Evolutionary conservation across 2,797 vertebrate species (phyloP).

Genomic region (Lemur catta): DNA sequence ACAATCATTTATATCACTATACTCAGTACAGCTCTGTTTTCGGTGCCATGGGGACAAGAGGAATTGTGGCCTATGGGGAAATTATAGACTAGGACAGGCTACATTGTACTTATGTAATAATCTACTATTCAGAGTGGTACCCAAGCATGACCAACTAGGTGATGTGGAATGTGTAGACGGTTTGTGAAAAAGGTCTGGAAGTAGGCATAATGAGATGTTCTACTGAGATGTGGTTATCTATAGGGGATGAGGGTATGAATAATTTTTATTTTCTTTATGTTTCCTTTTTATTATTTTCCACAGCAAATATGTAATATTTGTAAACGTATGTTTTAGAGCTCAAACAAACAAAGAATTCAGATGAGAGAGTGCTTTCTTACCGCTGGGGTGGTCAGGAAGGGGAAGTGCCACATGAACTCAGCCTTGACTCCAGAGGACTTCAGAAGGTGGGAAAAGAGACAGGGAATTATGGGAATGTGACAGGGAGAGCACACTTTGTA

Average conservation of each 20-base stretch:
- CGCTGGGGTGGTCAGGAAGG: not conserved
- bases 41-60: not conserved
- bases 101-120: not conserved
- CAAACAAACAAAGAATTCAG: not conserved
- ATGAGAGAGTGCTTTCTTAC: not conserved
- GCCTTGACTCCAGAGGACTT: not conserved
- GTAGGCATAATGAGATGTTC: not conserved
- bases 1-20: not conserved
- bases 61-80: not conserved
- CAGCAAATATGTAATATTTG: not conserved
- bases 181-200: not conserved
- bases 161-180: not conserved
- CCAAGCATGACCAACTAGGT: not conserved
- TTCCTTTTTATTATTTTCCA: not conserved
- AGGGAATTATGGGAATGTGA: not conserved
- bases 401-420: not conserved
- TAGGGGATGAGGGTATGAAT: not conserved
- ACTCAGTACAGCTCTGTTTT: not conserved
- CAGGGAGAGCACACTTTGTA: not conserved
- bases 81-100: not conserved
- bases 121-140: not conserved
- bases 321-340: not conserved
- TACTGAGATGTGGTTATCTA: not conserved
- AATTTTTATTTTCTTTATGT: slow-evolving; percentile 32
- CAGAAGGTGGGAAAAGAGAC: not conserved